Conservation (phyloP, 2,113 vertebrate genomes). For the Trochalopteron elliotii region DNA sequence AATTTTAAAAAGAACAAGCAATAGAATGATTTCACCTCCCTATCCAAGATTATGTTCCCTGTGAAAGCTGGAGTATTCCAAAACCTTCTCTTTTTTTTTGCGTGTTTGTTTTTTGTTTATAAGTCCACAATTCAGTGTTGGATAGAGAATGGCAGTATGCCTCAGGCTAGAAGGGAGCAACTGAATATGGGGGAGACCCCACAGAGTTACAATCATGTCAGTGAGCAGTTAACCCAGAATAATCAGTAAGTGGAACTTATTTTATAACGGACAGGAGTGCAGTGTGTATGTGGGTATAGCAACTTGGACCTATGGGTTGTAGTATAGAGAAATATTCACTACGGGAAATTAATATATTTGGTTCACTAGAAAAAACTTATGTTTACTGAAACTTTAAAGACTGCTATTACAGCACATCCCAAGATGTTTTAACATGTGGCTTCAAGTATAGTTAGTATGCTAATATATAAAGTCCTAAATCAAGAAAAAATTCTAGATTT, state of each 20-base stretch:
- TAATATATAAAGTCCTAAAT: not conserved
- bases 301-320: not conserved
- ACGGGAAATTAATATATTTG: conserved; percentile 33
- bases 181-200: not conserved
- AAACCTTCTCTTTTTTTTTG: not conserved
- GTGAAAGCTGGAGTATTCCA: not conserved
- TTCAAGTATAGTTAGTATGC: conserved; percentile 22
- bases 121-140: not conserved
- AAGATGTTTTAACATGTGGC: not conserved
- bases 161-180: not conserved
- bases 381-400: conserved; percentile 8
- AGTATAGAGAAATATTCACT: not conserved
- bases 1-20: not conserved
- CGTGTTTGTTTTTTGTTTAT: not conserved
- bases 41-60: not conserved
- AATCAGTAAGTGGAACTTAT: not conserved
- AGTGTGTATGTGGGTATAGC: not conserved
- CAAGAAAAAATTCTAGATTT: not conserved
- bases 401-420: conserved; percentile 4
- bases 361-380: not conserved
- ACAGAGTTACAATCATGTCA: not conserved
- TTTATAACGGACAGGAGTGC: not conserved
- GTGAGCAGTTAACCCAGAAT: not conserved
- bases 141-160: not conserved
- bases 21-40: not conserved